These are phyloP conservation scores for Plumapathes pennacea DNA, from an alignment of 92 coral and sea anemone species.

Conservation along the genomic window DNA sequence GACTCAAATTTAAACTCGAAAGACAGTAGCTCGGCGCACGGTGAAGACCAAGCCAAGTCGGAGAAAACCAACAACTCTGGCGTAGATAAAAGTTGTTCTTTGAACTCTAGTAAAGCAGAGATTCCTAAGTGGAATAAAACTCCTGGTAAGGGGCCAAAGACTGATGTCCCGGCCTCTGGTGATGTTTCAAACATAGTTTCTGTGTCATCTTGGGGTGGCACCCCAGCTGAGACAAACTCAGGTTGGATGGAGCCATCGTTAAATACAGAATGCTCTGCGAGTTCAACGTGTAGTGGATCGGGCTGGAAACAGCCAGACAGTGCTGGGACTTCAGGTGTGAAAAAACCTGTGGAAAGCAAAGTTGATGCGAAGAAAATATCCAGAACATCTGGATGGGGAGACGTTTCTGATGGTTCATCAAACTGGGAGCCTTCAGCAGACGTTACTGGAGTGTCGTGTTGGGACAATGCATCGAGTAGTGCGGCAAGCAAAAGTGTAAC, in stretches of 20 bases:
- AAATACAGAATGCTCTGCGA: slow-evolving; percentile 17
- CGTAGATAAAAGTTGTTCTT: no score
- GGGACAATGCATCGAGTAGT: slow-evolving; percentile 68
- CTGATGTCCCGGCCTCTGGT: slow-evolving; percentile 37
- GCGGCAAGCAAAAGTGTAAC: slow-evolving; percentile 31
- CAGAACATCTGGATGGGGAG: slow-evolving; percentile 91
- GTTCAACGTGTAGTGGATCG: slow-evolving; percentile 8
- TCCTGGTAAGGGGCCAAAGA: slow-evolving; percentile 85
- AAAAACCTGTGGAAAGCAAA: slow-evolving; percentile 9
- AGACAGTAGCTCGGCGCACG: slow-evolving; percentile 11
- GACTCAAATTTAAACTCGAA: slow-evolving; percentile 16
- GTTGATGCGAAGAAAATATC: slow-evolving; percentile 15
- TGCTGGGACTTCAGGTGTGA: slow-evolving; percentile 13
- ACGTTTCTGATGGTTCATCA: slow-evolving; percentile 30
- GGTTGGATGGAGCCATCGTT: slow-evolving; percentile 72
- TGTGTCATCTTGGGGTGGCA: slow-evolving; percentile 81
- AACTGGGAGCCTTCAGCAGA: slow-evolving; percentile 63
- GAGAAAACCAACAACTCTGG: slow-evolving; percentile 22
- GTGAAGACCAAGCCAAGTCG: slow-evolving; percentile 6
- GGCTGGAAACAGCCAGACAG: slow-evolving; percentile 13
- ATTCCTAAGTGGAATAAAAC: slow-evolving; percentile 84
- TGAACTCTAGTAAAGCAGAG: no score
- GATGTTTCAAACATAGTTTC: slow-evolving; percentile 9
- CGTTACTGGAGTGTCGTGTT: slow-evolving; percentile 82
- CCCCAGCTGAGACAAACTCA: slow-evolving; percentile 81